These are phyloP conservation scores for Papilio helenus DNA, from an alignment of 1,140 invertebrate genomes.

Conservation along the genomic window DNA sequence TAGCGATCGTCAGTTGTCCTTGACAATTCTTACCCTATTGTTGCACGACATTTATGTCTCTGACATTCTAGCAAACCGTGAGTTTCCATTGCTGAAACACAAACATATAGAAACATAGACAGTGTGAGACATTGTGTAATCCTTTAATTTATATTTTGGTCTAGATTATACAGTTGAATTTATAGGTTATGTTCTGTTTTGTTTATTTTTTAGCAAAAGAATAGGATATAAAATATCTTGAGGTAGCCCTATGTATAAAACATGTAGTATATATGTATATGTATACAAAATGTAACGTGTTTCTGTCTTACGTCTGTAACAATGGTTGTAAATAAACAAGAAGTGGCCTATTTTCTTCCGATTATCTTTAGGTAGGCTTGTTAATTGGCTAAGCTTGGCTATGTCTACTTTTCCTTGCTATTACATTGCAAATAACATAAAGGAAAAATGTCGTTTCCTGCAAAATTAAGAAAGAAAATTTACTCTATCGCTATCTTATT, in stretches of 20 bases:
- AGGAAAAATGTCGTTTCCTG: not conserved
- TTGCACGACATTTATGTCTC: slow-evolving; percentile 44
- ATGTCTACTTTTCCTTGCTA: slow-evolving; percentile 1
- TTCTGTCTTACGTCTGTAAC: slow-evolving; percentile 9
- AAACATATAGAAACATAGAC: not conserved
- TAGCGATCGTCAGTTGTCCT: slow-evolving; percentile 62
- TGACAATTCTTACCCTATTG: slow-evolving; percentile 64
- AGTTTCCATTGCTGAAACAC: not conserved
- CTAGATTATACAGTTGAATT: not conserved
- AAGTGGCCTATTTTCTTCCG: slow-evolving; percentile 24
- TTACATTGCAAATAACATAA: not conserved
- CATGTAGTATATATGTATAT: not conserved
- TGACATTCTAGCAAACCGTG: not conserved
- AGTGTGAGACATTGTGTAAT: not conserved
- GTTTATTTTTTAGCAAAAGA: not conserved
- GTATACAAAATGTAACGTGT: slow-evolving; percentile 14
- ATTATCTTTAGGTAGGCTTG: slow-evolving; percentile 35
- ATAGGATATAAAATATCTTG: not conserved
- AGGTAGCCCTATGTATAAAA: slow-evolving; percentile 15
- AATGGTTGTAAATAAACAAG: slow-evolving; percentile 33
- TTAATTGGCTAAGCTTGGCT: slow-evolving; percentile 18
- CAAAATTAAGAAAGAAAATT: not conserved
- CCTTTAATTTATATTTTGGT: not conserved
- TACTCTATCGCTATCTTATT: not conserved
- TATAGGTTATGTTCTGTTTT: not conserved